phyloP scores from a whole-genome alignment of 2,113 vertebrate species.

The Nerophis lumbriciformis region DNA sequence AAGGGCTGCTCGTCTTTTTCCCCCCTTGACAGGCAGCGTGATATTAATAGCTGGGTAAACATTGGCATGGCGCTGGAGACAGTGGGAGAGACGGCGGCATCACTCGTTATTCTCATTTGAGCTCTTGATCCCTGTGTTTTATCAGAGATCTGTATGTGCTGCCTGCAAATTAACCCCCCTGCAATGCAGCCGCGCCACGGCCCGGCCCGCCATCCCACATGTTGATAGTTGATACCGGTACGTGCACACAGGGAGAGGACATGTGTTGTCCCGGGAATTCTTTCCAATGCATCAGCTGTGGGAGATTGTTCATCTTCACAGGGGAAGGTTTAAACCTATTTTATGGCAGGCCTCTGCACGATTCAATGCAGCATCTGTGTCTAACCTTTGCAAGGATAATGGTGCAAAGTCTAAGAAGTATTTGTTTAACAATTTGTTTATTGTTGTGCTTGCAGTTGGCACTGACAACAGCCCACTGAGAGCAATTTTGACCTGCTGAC shows the following conservation, averaged over 20 bases:
- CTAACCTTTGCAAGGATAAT: too few species aligned
- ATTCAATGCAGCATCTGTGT: too few species aligned
- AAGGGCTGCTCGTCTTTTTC: not conserved
- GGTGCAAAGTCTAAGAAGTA: not conserved
- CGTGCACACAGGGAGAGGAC: conserved; percentile 23
- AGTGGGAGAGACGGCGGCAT: conserved; percentile 20
- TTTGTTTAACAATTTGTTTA: not conserved
- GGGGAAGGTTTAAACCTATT: too few species aligned
- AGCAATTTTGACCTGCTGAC: not conserved
- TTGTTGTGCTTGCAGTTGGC: not conserved
- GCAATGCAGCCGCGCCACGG: conserved; percentile 13
- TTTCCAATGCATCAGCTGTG: conserved; percentile 38
- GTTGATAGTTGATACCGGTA: not conserved
- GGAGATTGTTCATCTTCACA: not conserved
- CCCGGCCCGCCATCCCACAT: conserved; percentile 3
- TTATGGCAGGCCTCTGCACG: not conserved
- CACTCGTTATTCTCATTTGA: conserved; percentile 38
- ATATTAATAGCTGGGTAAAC: conserved; percentile 65
- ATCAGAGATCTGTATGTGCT: conserved; percentile 46
- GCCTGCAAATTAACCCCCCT: conserved; percentile 37
- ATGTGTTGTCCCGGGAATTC: conserved; percentile 32
- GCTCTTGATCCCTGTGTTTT: conserved; percentile 57
- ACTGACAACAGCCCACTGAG: not conserved
- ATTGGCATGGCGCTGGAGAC: conserved; percentile 46
- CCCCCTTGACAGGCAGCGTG: conserved; percentile 24